phyloP scores from a whole-genome alignment of 2,113 vertebrate genomes.

The Phylloscopus whistleri region DNA sequence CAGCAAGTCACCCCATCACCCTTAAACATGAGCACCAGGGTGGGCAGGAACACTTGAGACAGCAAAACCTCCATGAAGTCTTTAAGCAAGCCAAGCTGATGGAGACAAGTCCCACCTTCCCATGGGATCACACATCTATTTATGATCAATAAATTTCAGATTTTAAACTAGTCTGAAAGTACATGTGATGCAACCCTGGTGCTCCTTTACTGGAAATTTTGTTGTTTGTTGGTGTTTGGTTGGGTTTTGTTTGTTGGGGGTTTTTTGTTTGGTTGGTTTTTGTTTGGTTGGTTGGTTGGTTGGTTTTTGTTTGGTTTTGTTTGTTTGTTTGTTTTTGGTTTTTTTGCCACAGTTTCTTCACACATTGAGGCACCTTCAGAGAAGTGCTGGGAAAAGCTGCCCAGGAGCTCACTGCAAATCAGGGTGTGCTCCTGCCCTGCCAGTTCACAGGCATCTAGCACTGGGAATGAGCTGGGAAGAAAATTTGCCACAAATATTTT shows the following conservation, averaged over 20 bases:
- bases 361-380: neutral
- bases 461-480: conserved; percentile 19
- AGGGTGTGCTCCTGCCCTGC: neutral
- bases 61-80: neutral
- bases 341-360: neutral
- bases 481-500: conserved; percentile 53
- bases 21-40: neutral
- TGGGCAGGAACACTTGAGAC: neutral
- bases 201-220: neutral
- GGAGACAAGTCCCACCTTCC: neutral
- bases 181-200: fast-evolving
- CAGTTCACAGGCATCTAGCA: neutral
- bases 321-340: too few relatives aligned
- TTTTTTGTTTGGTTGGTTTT: too few relatives aligned
- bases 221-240: neutral
- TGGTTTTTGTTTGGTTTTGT: fast-evolving
- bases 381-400: neutral
- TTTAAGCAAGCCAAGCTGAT: neutral
- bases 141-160: neutral
- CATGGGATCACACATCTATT: neutral
- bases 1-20: neutral
- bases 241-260: fast-evolving
- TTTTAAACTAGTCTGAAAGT: neutral
- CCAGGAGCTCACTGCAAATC: neutral
- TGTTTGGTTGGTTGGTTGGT: neutral